Conservation (phyloP, 1,140 invertebrate species). For the Cecropterus lyciades region DNA sequence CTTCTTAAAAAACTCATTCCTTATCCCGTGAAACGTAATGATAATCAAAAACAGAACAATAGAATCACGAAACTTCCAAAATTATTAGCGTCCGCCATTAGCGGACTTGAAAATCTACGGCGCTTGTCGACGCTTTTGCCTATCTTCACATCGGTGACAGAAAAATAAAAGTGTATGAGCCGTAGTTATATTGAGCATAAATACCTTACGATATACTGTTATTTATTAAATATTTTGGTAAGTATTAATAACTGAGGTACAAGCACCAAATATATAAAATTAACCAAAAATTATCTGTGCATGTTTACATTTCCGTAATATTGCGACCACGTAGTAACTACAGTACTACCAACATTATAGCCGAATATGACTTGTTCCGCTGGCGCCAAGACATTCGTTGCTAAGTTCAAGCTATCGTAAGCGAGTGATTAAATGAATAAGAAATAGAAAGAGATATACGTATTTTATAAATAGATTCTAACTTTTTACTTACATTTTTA, state of each 20-base stretch:
- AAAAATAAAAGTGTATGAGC: constrained; percentile 62
- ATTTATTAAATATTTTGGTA: constrained; percentile 42
- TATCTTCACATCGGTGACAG: constrained; percentile 79
- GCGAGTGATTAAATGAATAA: too few species aligned
- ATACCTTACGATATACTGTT: constrained; percentile 38
- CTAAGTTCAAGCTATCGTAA: constrained; percentile 54
- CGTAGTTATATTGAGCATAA: constrained; percentile 37
- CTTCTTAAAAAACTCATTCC: constrained; percentile 70
- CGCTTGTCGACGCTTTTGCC: constrained; percentile 80
- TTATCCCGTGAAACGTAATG: constrained; percentile 42
- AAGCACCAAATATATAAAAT: constrained; percentile 55
- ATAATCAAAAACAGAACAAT: constrained; percentile 80
- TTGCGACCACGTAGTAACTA: constrained; percentile 80
- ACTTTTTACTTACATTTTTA: too few species aligned
- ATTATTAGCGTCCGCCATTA: constrained; percentile 84
- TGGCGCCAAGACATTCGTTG: constrained; percentile 68
- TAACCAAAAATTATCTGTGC: constrained; percentile 67
- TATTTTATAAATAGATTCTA: too few species aligned
- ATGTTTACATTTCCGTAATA: constrained; percentile 80
- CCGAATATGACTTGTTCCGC: constrained; percentile 63
- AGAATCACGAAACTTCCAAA: constrained; percentile 83
- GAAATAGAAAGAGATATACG: too few species aligned
- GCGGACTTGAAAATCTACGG: constrained; percentile 78
- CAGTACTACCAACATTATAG: constrained; percentile 66
- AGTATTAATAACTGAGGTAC: constrained; percentile 42